Evolutionary conservation across 2,888 invertebrate genomes (phyloP).

Genomic region (Hymenopus coronatus): DNA sequence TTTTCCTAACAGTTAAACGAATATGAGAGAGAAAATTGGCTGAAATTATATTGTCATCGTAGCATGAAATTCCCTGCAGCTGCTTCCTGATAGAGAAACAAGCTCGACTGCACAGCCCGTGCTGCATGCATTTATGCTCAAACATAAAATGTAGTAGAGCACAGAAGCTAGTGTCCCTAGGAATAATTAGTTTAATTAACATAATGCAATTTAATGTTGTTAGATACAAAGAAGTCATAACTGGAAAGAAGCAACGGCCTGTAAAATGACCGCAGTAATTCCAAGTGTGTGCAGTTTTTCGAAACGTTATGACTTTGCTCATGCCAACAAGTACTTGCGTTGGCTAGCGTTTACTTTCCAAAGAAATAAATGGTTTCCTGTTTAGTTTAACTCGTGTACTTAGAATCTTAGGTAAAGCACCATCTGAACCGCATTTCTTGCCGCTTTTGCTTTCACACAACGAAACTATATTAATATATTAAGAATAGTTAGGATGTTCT

Average conservation of each 20-base stretch:
- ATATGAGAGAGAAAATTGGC: neutral
- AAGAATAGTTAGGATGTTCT: too few relatives aligned
- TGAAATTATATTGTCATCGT: neutral
- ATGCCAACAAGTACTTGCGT: too few relatives aligned
- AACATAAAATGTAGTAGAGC: neutral
- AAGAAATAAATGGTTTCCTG: too few relatives aligned
- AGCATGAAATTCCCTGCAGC: neutral
- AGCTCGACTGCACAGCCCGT: neutral
- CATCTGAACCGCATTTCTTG: too few relatives aligned
- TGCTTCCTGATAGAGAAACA: neutral
- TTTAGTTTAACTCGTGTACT: too few relatives aligned
- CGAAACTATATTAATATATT: too few relatives aligned
- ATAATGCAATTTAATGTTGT: neutral
- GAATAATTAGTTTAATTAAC: neutral
- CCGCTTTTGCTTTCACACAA: too few relatives aligned
- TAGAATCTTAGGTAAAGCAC: too few relatives aligned
- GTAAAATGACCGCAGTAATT: neutral
- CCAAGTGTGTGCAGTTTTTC: too few relatives aligned
- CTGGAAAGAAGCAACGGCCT: neutral
- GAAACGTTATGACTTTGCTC: too few relatives aligned
- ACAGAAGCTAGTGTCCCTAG: neutral
- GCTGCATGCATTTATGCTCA: neutral
- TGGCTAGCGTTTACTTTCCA: too few relatives aligned
- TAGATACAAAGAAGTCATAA: neutral
- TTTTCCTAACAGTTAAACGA: neutral